A percentile compares a stretch with the other conserved stretches of the same genome.
These are phyloP conservation scores for Hetaerina titia DNA, from an alignment of 2,888 invertebrate genomes.

Conservation along the genomic window DNA sequence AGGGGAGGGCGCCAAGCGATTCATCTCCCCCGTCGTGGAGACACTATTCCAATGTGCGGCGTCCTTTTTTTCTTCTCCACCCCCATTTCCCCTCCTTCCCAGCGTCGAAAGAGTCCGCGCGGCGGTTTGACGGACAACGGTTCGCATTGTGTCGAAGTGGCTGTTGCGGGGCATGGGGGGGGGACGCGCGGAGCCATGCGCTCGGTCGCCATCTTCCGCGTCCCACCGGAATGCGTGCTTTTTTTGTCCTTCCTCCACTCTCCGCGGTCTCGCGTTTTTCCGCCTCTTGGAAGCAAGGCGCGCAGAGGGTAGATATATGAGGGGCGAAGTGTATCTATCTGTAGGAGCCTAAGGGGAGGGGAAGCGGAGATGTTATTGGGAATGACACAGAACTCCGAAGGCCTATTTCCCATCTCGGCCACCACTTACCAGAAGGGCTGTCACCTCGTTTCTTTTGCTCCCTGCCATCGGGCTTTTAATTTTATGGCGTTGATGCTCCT, in stretches of 20 bases:
- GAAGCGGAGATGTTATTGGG: not conserved
- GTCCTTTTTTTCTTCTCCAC: not conserved
- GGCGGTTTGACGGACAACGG: not conserved
- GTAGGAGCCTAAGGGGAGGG: not conserved
- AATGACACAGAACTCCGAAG: not conserved
- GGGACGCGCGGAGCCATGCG: not conserved
- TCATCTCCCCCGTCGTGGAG: not conserved
- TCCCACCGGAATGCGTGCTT: not conserved
- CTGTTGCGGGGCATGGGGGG: too few species aligned
- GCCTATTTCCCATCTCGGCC: not conserved
- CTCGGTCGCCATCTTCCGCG: not conserved
- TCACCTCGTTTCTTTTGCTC: conserved; percentile 23
- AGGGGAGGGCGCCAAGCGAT: not conserved
- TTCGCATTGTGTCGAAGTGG: not conserved
- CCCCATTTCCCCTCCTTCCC: not conserved
- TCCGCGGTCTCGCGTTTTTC: not conserved
- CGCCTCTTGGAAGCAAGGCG: not conserved
- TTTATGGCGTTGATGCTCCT: not conserved
- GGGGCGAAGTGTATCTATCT: not conserved
- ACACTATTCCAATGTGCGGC: not conserved
- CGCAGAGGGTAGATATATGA: not conserved
- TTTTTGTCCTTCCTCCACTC: not conserved
- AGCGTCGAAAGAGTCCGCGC: not conserved
- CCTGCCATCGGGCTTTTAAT: not conserved
- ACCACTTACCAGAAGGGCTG: conserved; percentile 11